Evolutionary conservation across 2,797 vertebrate genomes (phyloP), one percentile per base, ranked within the genome.

Genomic region (Tauraco hartlaubi): DNA sequence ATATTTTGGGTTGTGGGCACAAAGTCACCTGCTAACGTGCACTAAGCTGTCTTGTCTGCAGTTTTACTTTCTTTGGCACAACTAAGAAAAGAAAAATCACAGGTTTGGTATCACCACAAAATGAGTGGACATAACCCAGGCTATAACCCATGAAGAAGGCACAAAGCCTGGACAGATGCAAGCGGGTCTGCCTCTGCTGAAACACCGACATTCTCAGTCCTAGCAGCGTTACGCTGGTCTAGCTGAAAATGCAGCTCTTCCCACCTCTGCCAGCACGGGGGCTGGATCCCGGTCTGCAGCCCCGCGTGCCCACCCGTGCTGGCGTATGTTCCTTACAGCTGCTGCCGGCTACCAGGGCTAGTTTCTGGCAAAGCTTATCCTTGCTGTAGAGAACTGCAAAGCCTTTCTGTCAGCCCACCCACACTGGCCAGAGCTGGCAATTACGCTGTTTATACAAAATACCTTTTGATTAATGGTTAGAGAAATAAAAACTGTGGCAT

Each of bases 391-490:
- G 72, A 74, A 17, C 90, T 61, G 83, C 92, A 95, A 61, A 82
- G 46, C 71, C 74, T 92, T 94, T 64, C 85, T 87, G 80, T 93
- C 93, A 92, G 95, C 92, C 96, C 96, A 96, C 94, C 94, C 93
- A 92, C 1, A 6, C 84, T 48, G 85, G 67, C 54, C 77, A 91
- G 96, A 68, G 80, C 88, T 85, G 81, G 94, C 90, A 93, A 92
- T 89, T 92, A 58, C 0, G 0, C 19, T 93, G 93, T 97, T 96
- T 96, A 95, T 90, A 96, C 88, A 92, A 95, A 96, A 95, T 85
- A 85, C 68, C 77, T 95, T 93, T 95, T 95, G 96, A 97, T 96
- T 96, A 96, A 97, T 89, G 77, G 85, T 67, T 87, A 87, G 81
- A 89, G 92, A 90, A 93, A 94, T 85, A 90, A 92, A 93, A 95